Evolutionary conservation across 2,888 invertebrate genomes (phyloP).

Genomic region (Sialis fuliginosa): DNA sequence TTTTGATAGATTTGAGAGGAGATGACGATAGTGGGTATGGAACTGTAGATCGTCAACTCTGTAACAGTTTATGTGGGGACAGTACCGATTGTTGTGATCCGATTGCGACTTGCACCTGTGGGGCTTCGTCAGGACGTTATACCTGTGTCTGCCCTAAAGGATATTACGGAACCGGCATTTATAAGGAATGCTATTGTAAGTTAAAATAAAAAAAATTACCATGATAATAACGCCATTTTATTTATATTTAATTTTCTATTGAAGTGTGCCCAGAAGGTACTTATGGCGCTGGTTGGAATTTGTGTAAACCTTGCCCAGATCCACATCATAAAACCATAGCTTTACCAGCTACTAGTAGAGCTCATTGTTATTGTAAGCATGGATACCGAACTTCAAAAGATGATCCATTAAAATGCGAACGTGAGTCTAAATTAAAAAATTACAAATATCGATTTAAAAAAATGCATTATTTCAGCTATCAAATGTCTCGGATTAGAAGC

Average conservation of each 20-base stretch:
- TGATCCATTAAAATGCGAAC: conserved; percentile 29
- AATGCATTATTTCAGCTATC: too few species aligned
- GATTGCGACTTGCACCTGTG: conserved; percentile 43
- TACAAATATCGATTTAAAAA: too few species aligned
- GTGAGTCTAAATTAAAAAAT: conserved; percentile 19
- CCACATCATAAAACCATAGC: conserved; percentile 36
- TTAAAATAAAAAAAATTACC: conserved; percentile 7
- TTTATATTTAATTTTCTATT: conserved; percentile 8
- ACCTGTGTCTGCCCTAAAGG: conserved; percentile 47
- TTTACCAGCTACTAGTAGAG: conserved; percentile 32
- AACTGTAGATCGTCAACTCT: conserved; percentile 27
- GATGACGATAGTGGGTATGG: conserved; percentile 15
- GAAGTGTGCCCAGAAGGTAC: conserved; percentile 46
- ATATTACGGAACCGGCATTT: conserved; percentile 43
- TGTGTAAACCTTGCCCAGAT: conserved; percentile 29
- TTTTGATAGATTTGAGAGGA: too few species aligned
- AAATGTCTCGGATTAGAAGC: too few species aligned
- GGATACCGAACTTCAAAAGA: conserved; percentile 33
- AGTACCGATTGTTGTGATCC: conserved; percentile 37
- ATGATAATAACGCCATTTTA: too few species aligned
- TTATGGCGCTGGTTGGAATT: conserved; percentile 36
- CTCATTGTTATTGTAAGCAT: conserved; percentile 40
- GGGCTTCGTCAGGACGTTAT: conserved; percentile 47
- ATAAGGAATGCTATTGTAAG: conserved; percentile 39
- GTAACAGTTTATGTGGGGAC: conserved; percentile 32